Percentiles rank a stretch among this genome's conserved stretches.
Evolutionary conservation across 2,888 invertebrate genomes (phyloP).

Genomic region (Dryomyza anilis): DNA sequence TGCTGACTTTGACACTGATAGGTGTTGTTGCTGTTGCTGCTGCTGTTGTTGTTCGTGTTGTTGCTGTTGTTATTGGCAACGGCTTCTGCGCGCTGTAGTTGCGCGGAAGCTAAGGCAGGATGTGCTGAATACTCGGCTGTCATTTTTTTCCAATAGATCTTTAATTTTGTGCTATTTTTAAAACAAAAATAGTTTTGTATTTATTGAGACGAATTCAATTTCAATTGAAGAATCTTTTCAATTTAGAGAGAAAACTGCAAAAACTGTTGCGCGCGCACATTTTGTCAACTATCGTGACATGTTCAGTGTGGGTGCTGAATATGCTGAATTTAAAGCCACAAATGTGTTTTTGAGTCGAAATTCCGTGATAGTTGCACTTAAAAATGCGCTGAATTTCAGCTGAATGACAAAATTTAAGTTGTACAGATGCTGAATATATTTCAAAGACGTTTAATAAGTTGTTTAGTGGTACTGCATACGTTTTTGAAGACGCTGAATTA

Average conservation of each 20-base stretch:
- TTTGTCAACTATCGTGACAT: not conserved
- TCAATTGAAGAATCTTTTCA: not conserved
- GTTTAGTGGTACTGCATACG: no score
- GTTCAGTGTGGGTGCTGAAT: not conserved
- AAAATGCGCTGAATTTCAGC: not conserved
- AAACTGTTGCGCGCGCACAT: slow-evolving; percentile 1
- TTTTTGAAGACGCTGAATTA: no score
- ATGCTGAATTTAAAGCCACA: not conserved
- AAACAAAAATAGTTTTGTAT: not conserved
- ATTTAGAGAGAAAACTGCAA: slow-evolving; percentile 6
- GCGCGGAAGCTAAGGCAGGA: slow-evolving; percentile 56
- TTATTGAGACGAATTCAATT: not conserved
- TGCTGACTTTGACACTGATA: no score
- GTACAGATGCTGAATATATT: no score
- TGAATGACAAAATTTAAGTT: not conserved
- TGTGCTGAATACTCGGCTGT: slow-evolving; percentile 55
- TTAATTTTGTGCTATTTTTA: not conserved
- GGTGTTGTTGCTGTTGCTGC: slow-evolving; percentile 32
- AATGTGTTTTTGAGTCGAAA: no score
- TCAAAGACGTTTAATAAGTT: no score
- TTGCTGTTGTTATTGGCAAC: slow-evolving; percentile 36
- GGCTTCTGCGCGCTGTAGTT: slow-evolving; percentile 39
- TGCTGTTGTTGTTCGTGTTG: slow-evolving; percentile 35
- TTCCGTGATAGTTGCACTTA: no score
- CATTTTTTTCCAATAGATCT: slow-evolving; percentile 36